Percentiles rank a stretch among this genome's conserved stretches.
Conservation (phyloP, 2,888 invertebrate species). For the Heteromyza rotundicornis region DNA sequence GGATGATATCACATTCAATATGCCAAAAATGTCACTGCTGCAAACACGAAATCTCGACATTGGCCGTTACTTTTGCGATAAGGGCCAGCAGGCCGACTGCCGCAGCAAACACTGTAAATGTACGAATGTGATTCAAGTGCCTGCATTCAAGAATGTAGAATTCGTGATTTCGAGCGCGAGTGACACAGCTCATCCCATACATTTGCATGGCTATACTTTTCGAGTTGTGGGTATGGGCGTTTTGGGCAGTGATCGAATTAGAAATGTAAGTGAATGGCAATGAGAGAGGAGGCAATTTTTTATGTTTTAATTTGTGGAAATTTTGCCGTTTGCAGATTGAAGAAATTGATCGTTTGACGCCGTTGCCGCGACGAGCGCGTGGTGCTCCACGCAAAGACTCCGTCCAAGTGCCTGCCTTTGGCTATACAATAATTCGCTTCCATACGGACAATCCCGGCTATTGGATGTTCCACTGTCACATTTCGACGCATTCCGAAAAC, state of each 20-base stretch:
- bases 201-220: constrained; percentile 57
- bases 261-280: constrained; percentile 35
- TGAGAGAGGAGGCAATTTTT: not conserved
- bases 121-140: constrained; percentile 55
- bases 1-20: constrained; percentile 52
- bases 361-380: constrained; percentile 44
- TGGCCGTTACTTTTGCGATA: constrained; percentile 50
- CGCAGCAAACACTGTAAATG: constrained; percentile 48
- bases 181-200: constrained; percentile 50
- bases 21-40: constrained; percentile 49
- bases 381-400: constrained; percentile 54
- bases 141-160: constrained; percentile 49
- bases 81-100: constrained; percentile 49
- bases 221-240: constrained; percentile 57
- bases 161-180: constrained; percentile 49
- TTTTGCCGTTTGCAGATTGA: constrained; percentile 40
- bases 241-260: constrained; percentile 46
- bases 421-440: constrained; percentile 55
- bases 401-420: constrained; percentile 53
- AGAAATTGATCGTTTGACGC: constrained; percentile 46
- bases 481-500: constrained; percentile 53
- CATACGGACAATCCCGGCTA: constrained; percentile 53
- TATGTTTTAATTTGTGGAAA: not conserved
- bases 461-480: constrained; percentile 58
- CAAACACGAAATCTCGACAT: constrained; percentile 54